Percentiles rank a stretch among this genome's conserved stretches.
These are phyloP conservation scores for Nasonia longicornis DNA, from an alignment of 1,140 invertebrate species.

Conservation along the genomic window DNA sequence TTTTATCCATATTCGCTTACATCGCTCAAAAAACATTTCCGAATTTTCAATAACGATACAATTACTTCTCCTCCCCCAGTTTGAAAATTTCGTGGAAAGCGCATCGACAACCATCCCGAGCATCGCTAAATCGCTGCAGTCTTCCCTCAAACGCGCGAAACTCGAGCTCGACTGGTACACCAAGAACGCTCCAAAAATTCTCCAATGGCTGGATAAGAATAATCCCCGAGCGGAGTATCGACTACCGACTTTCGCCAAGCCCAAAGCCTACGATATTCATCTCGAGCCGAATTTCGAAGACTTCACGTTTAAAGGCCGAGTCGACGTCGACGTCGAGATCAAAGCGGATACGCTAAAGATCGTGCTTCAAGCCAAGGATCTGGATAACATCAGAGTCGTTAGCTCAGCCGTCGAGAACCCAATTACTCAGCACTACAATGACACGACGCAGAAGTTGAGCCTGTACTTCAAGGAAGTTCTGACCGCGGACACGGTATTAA, in stretches of 20 bases:
- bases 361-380: constrained; percentile 54
- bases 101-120: constrained; percentile 2
- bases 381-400: constrained; percentile 44
- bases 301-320: constrained; percentile 56
- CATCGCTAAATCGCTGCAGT: constrained; percentile 27
- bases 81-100: constrained; percentile 41
- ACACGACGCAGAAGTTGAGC: constrained; percentile 46
- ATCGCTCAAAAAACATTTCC: too few species aligned
- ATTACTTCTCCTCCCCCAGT: constrained; percentile 41
- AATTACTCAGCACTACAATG: not conserved
- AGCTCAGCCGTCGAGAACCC: constrained; percentile 40
- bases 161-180: constrained; percentile 55
- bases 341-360: constrained; percentile 47
- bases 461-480: constrained; percentile 46
- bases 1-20: too few species aligned
- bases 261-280: constrained; percentile 55
- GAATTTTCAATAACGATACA: too few species aligned
- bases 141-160: constrained; percentile 22
- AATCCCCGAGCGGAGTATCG: constrained; percentile 51
- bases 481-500: constrained; percentile 53
- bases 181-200: constrained; percentile 47
- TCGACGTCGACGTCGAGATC: constrained; percentile 54
- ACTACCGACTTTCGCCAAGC: constrained; percentile 53
- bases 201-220: constrained; percentile 47
- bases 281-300: constrained; percentile 56